Conservation (phyloP, 2,888 invertebrate genomes). For the Galeruca laticollis region DNA sequence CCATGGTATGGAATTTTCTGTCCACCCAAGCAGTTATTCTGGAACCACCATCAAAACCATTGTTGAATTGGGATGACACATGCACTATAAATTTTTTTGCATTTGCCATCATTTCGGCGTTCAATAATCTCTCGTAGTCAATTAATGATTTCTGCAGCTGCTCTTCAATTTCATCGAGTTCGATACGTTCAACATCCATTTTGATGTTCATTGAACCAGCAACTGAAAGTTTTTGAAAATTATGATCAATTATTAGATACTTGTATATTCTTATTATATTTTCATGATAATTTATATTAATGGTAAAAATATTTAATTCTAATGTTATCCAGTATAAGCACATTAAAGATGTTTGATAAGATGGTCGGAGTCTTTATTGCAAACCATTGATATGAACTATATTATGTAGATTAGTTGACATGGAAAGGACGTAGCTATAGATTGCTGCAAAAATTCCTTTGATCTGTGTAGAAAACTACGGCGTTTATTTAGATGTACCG, state of each 20-base stretch:
- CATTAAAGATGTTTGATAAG: too few relatives aligned
- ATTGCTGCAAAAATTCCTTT: too few relatives aligned
- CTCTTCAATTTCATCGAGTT: slow-evolving; percentile 48
- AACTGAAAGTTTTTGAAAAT: slow-evolving; percentile 17
- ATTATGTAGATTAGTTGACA: too few relatives aligned
- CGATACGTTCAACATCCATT: slow-evolving; percentile 31
- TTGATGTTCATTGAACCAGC: slow-evolving; percentile 9
- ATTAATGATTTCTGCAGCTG: slow-evolving; percentile 52
- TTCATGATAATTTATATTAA: not conserved
- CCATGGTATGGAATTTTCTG: slow-evolving; percentile 73
- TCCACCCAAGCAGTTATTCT: slow-evolving; percentile 73
- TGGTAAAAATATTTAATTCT: too few relatives aligned
- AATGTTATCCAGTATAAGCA: too few relatives aligned
- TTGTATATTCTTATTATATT: not conserved
- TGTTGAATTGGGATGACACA: slow-evolving; percentile 72
- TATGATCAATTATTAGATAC: not conserved
- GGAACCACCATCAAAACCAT: slow-evolving; percentile 71
- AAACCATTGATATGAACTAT: too few relatives aligned
- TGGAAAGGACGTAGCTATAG: too few relatives aligned
- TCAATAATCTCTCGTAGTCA: slow-evolving; percentile 53
- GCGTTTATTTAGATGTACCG: too few relatives aligned
- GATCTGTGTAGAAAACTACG: too few relatives aligned
- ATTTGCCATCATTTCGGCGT: slow-evolving; percentile 57
- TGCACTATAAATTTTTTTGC: slow-evolving; percentile 72
- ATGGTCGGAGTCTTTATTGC: too few relatives aligned